Conservation (phyloP, 2,888 invertebrate species). For the Trachelus troglodyta region DNA sequence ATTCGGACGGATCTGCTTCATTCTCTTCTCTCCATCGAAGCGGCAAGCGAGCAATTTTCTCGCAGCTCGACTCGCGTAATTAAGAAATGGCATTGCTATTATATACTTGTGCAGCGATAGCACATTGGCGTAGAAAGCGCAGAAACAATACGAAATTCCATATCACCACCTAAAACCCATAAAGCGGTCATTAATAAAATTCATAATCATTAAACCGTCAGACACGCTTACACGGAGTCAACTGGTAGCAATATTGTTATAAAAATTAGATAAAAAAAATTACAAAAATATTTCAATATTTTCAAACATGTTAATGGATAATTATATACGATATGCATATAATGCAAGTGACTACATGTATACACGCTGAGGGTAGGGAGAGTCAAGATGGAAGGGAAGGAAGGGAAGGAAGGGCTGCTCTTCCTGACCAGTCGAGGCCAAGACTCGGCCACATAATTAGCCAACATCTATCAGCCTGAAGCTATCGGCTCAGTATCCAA, state of each 20-base stretch:
- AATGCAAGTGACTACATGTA: not conserved
- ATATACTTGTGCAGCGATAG: not conserved
- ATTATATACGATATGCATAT: slow-evolving; percentile 39
- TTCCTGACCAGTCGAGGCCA: slow-evolving; percentile 50
- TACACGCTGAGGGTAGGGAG: slow-evolving; percentile 35
- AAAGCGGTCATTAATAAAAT: not conserved
- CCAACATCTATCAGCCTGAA: slow-evolving; percentile 66
- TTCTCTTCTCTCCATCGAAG: not conserved
- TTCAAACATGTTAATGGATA: slow-evolving; percentile 45
- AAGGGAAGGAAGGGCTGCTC: slow-evolving; percentile 49
- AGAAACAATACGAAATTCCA: no score
- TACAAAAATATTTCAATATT: not conserved
- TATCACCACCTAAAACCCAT: no score
- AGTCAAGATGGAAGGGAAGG: slow-evolving; percentile 26
- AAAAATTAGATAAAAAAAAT: not conserved
- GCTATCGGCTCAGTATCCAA: slow-evolving; percentile 60
- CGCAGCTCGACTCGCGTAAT: not conserved
- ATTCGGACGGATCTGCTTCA: slow-evolving; percentile 8
- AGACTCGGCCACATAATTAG: slow-evolving; percentile 65
- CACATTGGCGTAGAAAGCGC: not conserved
- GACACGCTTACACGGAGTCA: no score
- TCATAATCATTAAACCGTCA: not conserved
- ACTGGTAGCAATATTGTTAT: not conserved
- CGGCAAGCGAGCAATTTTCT: slow-evolving; percentile 6
- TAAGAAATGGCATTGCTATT: not conserved